Evolutionary conservation across 2,888 invertebrate genomes (phyloP).

Genomic region (Serrognathus titanus): DNA sequence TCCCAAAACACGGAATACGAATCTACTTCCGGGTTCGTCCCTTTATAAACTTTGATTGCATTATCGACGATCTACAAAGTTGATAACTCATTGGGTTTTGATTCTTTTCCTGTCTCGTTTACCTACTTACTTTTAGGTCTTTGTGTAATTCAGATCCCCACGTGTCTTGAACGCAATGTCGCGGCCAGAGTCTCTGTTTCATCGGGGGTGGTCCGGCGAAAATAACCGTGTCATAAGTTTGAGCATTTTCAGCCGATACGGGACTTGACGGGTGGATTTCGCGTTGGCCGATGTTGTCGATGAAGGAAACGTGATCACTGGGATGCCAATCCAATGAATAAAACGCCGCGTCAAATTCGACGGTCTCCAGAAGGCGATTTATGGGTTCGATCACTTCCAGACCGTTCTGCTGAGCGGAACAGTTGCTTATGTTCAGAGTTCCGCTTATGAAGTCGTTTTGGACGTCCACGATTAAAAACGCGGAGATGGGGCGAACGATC

Average conservation of each 20-base stretch:
- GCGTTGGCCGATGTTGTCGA: conserved; percentile 82
- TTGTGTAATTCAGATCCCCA: conserved; percentile 94
- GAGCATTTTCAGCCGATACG: conserved; percentile 71
- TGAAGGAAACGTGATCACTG: conserved; percentile 91
- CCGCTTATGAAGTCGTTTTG: conserved; percentile 98
- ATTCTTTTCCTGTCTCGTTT: neutral
- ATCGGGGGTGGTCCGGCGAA: conserved; percentile 83
- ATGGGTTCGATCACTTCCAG: conserved; percentile 89
- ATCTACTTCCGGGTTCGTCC: conserved; percentile 91
- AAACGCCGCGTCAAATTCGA: conserved; percentile 82
- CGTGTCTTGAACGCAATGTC: conserved; percentile 92
- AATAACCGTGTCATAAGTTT: conserved; percentile 87
- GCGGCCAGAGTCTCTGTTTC: conserved; percentile 91
- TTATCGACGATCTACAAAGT: conserved; percentile 63
- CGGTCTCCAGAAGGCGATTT: conserved; percentile 76
- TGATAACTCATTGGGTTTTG: too few relatives aligned
- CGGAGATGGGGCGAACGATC: conserved; percentile 83
- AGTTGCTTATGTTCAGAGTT: conserved; percentile 87
- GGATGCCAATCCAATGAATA: conserved; percentile 99
- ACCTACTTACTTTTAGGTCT: conserved; percentile 67
- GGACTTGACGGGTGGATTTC: conserved; percentile 71
- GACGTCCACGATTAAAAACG: conserved; percentile 91
- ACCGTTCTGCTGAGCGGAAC: conserved; percentile 88
- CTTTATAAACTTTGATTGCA: conserved; percentile 82
- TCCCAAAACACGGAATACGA: conserved; percentile 99